phyloP scores from a whole-genome alignment of 2,797 vertebrate genomes.

The Luscinia megarhynchos region DNA sequence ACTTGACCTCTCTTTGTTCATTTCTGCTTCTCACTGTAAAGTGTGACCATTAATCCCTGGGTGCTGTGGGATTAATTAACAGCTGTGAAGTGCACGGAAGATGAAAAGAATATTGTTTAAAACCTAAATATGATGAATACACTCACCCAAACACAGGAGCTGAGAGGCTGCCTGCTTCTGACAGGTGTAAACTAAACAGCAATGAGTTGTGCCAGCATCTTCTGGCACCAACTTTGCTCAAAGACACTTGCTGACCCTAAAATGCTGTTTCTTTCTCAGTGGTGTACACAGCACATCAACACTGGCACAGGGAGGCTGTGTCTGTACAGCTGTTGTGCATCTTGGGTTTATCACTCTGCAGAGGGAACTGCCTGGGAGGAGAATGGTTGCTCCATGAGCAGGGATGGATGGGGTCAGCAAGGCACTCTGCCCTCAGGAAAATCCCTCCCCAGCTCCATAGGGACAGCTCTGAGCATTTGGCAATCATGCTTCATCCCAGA shows the following conservation, averaged over 20 bases:
- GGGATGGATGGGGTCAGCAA: not conserved
- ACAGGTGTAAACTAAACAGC: conserved; percentile 22
- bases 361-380: not conserved
- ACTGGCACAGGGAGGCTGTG: not conserved
- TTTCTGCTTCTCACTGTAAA: not conserved
- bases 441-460: not conserved
- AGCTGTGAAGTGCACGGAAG: not conserved
- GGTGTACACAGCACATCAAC: fast-evolving
- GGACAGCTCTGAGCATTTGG: not conserved
- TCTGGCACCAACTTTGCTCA: not conserved
- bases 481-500: not conserved
- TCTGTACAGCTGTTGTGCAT: not conserved
- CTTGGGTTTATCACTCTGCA: not conserved
- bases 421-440: not conserved
- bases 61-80: conserved; percentile 6
- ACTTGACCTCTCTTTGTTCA: not conserved
- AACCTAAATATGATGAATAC: not conserved
- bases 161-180: conserved; percentile 5
- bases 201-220: not conserved
- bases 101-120: conserved; percentile 12
- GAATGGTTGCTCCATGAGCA: not conserved
- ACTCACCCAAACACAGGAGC: not conserved
- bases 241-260: not conserved
- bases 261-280: not conserved
- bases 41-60: not conserved